Percentiles rank a stretch among this genome's conserved stretches.
Conservation (phyloP, 2,888 invertebrate genomes). For the Trypoxylon attenuatum region DNA sequence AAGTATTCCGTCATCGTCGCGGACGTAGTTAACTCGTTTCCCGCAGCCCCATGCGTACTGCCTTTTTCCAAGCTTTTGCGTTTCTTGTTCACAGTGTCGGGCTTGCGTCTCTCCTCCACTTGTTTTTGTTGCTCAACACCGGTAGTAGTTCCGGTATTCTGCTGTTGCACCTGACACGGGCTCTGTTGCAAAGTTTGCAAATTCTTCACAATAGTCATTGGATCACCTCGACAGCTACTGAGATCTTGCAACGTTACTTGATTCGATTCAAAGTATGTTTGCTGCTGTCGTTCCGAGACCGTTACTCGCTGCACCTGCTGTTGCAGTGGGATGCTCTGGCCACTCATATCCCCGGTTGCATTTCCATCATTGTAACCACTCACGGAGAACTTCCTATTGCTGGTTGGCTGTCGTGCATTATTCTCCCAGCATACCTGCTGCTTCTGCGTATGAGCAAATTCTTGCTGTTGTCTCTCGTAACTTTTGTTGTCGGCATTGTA, state of each 20-base stretch:
- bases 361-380: constrained; percentile 60
- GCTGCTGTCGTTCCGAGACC: constrained; percentile 78
- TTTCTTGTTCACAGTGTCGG: constrained; percentile 73
- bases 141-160: constrained; percentile 66
- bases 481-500: constrained; percentile 63
- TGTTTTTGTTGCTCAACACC: constrained; percentile 66
- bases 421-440: constrained; percentile 71
- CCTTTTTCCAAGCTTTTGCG: constrained; percentile 80
- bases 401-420: constrained; percentile 58
- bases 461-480: constrained; percentile 70
- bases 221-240: constrained; percentile 84
- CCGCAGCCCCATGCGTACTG: constrained; percentile 69
- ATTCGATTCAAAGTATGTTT: constrained; percentile 81
- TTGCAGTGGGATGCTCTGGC: constrained; percentile 74
- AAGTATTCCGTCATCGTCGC: constrained; percentile 75
- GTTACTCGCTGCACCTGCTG: constrained; percentile 74
- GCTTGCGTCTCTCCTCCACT: constrained; percentile 70
- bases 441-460: constrained; percentile 74
- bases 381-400: constrained; percentile 61
- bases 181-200: constrained; percentile 78
- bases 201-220: constrained; percentile 86
- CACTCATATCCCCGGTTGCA: constrained; percentile 76
- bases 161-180: constrained; percentile 78
- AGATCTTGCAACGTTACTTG: constrained; percentile 82
- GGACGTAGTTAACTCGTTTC: constrained; percentile 77